Conservation (phyloP, 2,888 invertebrate species). For the Caenorhabditis sulstoni region DNA sequence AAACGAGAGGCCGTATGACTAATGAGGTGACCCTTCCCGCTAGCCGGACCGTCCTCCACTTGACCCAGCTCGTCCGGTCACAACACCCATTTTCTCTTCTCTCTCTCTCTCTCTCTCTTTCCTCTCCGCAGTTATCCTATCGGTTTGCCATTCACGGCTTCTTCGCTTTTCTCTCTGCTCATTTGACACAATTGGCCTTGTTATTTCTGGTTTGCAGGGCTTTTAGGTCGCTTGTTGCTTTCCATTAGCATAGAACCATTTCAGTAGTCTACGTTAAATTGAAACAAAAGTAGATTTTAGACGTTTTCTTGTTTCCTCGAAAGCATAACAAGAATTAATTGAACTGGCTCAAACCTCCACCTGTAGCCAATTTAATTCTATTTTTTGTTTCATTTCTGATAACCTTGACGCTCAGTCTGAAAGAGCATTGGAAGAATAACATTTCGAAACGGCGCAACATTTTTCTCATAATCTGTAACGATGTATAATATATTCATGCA, state of each 20-base stretch:
- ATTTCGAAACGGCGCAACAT: conserved; percentile 43
- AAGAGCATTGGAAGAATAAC: background rate
- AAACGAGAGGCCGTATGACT: conserved; percentile 17
- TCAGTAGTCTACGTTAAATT: no score
- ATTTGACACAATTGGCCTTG: conserved; percentile 7
- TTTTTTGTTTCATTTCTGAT: background rate
- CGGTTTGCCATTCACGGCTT: conserved; percentile 1
- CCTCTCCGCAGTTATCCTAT: background rate
- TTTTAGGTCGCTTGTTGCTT: background rate
- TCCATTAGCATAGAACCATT: background rate
- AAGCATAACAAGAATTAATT: no score
- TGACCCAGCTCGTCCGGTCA: conserved; percentile 30
- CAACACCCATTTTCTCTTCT: background rate
- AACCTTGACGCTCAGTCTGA: no score
- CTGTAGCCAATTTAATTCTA: background rate
- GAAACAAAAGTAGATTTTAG: no score
- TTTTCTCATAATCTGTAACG: conserved; percentile 57
- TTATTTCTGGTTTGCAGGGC: conserved; percentile 1
- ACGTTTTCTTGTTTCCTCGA: background rate
- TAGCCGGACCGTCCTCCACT: conserved; percentile 34
- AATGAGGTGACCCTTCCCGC: conserved; percentile 37
- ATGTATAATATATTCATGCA: conserved; percentile 58
- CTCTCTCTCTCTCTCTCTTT: background rate
- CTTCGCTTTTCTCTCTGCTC: background rate
- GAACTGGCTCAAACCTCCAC: no score